phyloP scores from a whole-genome alignment of 2,113 vertebrate genomes.

The Falcunculus frontatus region DNA sequence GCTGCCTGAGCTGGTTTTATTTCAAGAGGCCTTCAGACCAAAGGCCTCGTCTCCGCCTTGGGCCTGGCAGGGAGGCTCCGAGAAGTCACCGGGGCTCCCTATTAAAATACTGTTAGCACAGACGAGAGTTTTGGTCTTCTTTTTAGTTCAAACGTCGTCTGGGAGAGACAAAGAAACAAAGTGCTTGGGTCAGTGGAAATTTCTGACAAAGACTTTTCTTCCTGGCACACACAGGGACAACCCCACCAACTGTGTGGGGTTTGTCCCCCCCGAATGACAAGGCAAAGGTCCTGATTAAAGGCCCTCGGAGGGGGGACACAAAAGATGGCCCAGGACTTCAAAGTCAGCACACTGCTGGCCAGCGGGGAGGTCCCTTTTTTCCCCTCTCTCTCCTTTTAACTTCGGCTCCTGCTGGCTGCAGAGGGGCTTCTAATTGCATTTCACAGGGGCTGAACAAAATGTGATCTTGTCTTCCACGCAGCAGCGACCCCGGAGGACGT shows the following conservation, averaged over 20 bases:
- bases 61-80: slow-evolving; percentile 35
- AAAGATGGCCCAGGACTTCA: slow-evolving; percentile 79
- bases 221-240: slow-evolving; percentile 62
- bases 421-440: slow-evolving; percentile 78
- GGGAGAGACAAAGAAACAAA: slow-evolving; percentile 71
- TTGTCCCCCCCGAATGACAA: slow-evolving; percentile 38
- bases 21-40: slow-evolving; percentile 33
- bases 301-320: slow-evolving; percentile 66
- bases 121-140: neutral
- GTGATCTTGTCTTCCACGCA: slow-evolving; percentile 69
- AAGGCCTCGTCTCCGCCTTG: slow-evolving; percentile 5
- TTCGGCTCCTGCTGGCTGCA: slow-evolving; percentile 59
- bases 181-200: slow-evolving; percentile 72
- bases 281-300: slow-evolving; percentile 79
- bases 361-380: slow-evolving; percentile 70
- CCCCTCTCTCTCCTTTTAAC: slow-evolving; percentile 35
- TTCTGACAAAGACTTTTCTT: slow-evolving; percentile 79
- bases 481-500: slow-evolving; percentile 19
- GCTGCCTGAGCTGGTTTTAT: neutral
- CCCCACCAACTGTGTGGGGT: slow-evolving; percentile 52
- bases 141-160: slow-evolving; percentile 66
- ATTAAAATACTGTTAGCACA: slow-evolving; percentile 44
- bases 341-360: slow-evolving; percentile 75
- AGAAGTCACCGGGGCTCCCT: slow-evolving; percentile 31
- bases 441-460: slow-evolving; percentile 73